Evolutionary conservation across 2,888 invertebrate genomes (phyloP).

Genomic region (Perdita meconis): DNA sequence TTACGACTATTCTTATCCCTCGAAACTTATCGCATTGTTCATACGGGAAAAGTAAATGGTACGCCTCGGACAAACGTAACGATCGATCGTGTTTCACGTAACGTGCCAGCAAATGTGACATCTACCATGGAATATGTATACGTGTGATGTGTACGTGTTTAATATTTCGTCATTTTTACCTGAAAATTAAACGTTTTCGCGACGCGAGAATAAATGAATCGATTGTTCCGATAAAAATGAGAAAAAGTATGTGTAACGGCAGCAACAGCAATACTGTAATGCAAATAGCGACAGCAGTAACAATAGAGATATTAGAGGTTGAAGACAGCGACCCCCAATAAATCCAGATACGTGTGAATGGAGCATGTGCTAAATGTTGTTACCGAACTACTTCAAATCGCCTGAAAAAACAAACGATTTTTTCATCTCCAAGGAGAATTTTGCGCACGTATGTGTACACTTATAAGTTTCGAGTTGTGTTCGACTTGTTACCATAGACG

Average conservation of each 20-base stretch:
- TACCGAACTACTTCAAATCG: not conserved
- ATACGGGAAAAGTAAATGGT: constrained; percentile 34
- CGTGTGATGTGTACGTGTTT: not conserved
- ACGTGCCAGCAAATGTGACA: constrained; percentile 52
- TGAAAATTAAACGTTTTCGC: not conserved
- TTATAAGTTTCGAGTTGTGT: not conserved
- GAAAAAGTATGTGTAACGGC: too few species aligned
- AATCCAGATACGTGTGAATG: constrained; percentile 5
- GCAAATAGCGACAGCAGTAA: constrained; percentile 4
- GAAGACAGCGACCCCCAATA: constrained; percentile 25
- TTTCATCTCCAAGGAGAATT: not conserved
- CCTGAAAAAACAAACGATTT: too few species aligned
- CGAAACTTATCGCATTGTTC: constrained; percentile 40
- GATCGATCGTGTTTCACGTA: constrained; percentile 32
- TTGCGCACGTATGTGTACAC: constrained; percentile 43
- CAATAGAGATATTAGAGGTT: not conserved
- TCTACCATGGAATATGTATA: not conserved
- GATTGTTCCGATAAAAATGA: too few species aligned
- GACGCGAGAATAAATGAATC: not conserved
- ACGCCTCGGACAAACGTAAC: constrained; percentile 27
- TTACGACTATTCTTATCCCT: constrained; percentile 43
- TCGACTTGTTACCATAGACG: too few species aligned
- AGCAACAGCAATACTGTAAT: too few species aligned
- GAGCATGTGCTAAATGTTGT: not conserved
- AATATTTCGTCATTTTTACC: not conserved